Conservation (phyloP, 2,888 invertebrate genomes). For the Drosophila paranaensis region DNA sequence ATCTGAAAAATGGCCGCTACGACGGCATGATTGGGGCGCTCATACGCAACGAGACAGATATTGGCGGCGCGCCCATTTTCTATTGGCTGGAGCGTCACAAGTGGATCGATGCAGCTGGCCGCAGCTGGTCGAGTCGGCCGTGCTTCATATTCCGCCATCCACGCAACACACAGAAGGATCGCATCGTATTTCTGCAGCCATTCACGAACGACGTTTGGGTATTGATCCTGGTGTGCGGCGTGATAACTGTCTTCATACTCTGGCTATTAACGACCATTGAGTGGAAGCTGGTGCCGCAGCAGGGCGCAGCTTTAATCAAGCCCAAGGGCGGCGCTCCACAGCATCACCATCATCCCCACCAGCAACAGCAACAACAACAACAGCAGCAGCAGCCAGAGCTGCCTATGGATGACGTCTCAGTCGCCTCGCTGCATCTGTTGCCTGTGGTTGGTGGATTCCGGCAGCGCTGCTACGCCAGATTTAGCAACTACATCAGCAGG, state of each 20-base stretch:
- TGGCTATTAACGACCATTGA: constrained; percentile 74
- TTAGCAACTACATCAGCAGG: constrained; percentile 43
- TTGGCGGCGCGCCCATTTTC: constrained; percentile 89
- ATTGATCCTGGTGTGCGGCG: constrained; percentile 84
- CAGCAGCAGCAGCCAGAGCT: constrained; percentile 10
- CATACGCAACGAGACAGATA: constrained; percentile 87
- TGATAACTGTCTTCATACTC: constrained; percentile 78
- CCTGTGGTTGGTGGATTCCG: constrained; percentile 32
- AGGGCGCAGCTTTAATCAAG: constrained; percentile 62
- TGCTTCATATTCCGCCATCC: constrained; percentile 90
- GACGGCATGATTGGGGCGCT: constrained; percentile 88
- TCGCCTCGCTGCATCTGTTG: constrained; percentile 26
- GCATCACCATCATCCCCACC: constrained; percentile 8
- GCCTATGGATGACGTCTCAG: constrained; percentile 10
- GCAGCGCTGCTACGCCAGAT: constrained; percentile 49
- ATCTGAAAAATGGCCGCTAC: constrained; percentile 86
- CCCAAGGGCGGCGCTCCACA: constrained; percentile 62
- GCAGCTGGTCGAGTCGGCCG: constrained; percentile 85
- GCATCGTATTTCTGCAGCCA: constrained; percentile 88
- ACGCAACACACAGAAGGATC: constrained; percentile 86
- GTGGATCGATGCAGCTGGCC: constrained; percentile 85
- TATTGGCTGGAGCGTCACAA: constrained; percentile 87
- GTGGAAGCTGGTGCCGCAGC: constrained; percentile 58
- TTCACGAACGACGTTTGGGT: constrained; percentile 87
- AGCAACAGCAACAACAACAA: constrained; percentile 2